These are phyloP conservation scores for Actinostola sp. DNA, from an alignment of 92 coral and sea anemone genomes.

Conservation along the genomic window DNA sequence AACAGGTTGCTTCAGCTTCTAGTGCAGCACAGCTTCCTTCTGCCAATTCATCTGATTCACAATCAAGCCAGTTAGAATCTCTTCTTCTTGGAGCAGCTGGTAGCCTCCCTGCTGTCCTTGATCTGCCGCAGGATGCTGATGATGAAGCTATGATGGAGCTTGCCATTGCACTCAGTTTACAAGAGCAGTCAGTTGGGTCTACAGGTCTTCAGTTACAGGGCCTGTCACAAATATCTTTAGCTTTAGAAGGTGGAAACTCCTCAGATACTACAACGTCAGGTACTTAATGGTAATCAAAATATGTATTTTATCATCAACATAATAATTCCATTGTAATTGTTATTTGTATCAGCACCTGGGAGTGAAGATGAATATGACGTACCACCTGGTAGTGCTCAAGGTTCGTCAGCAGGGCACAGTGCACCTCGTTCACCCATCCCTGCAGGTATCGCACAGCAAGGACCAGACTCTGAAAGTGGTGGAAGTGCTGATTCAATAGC, in stretches of 20 bases:
- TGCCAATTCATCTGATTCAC: constrained; percentile 50
- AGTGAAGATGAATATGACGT: constrained; percentile 96
- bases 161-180: constrained; percentile 97
- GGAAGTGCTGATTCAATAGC: constrained; percentile 94
- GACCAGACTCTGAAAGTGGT: constrained; percentile 93
- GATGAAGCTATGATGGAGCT: constrained; percentile 99
- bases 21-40: constrained; percentile 44
- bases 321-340: neutral
- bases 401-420: constrained; percentile 88
- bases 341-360: constrained; percentile 66
- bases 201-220: constrained; percentile 61
- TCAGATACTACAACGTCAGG: constrained; percentile 68
- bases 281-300: constrained; percentile 8
- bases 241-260: constrained; percentile 62
- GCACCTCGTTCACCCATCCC: constrained; percentile 94
- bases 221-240: constrained; percentile 36
- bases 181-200: constrained; percentile 79
- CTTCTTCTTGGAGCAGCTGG: constrained; percentile 86
- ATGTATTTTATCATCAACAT: neutral
- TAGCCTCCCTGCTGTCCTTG: constrained; percentile 79
- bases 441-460: constrained; percentile 68
- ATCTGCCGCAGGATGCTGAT: constrained; percentile 97
- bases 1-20: constrained; percentile 49
- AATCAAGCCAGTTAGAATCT: constrained; percentile 81
- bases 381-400: constrained; percentile 87